Conservation (phyloP, 2,113 vertebrate species). For the Sebastes fasciatus region DNA sequence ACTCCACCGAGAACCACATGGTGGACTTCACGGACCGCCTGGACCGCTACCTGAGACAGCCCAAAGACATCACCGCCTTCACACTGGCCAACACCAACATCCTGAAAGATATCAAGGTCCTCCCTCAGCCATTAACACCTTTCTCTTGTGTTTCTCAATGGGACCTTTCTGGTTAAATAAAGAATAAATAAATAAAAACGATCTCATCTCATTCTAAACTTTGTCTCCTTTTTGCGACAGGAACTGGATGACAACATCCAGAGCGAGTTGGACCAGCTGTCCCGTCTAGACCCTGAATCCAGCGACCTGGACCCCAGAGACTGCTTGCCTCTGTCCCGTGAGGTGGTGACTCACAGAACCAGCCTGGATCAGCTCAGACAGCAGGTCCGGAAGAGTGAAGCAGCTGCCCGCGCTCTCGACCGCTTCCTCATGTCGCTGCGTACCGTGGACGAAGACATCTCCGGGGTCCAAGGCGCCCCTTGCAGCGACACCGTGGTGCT, state of each 20-base stretch:
- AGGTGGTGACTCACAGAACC: slow-evolving; percentile 83
- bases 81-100: slow-evolving; percentile 81
- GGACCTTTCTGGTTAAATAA: too few relatives aligned
- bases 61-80: slow-evolving; percentile 83
- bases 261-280: slow-evolving; percentile 86
- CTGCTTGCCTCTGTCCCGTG: slow-evolving; percentile 76
- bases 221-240: slow-evolving; percentile 48
- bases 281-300: slow-evolving; percentile 81
- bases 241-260: slow-evolving; percentile 84
- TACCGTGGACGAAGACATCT: slow-evolving; percentile 79
- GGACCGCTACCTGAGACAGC: slow-evolving; percentile 82
- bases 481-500: slow-evolving; percentile 55
- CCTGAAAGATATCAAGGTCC: slow-evolving; percentile 85
- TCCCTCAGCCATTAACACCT: accelerated
- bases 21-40: slow-evolving; percentile 82
- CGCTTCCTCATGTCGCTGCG: slow-evolving; percentile 89
- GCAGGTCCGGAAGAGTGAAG: slow-evolving; percentile 84
- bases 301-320: slow-evolving; percentile 86
- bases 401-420: slow-evolving; percentile 86
- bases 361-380: slow-evolving; percentile 86
- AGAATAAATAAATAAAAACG: too few relatives aligned
- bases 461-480: slow-evolving; percentile 52
- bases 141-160: background rate
- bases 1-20: slow-evolving; percentile 87
- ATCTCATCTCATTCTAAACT: background rate